Evolutionary conservation across 2,888 invertebrate genomes (phyloP).

Genomic region (Brachyopa scutellaris): DNA sequence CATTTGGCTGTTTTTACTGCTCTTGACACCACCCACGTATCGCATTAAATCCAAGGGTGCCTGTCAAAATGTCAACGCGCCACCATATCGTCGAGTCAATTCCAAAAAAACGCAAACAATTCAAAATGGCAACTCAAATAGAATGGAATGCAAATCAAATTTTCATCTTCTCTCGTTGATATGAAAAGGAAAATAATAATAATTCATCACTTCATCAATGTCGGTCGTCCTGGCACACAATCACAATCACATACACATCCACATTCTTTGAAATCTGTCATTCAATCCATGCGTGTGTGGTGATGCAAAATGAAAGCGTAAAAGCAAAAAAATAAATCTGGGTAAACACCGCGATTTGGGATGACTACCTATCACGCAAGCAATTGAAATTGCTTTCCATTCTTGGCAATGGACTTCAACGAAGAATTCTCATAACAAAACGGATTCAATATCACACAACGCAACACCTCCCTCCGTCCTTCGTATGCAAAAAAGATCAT

Average conservation of each 20-base stretch:
- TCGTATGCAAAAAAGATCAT: not conserved
- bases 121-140: conserved; percentile 22
- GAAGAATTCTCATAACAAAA: conserved; percentile 34
- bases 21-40: not conserved
- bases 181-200: conserved; percentile 6
- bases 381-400: conserved; percentile 27
- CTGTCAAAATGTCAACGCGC: not conserved
- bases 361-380: conserved; percentile 1
- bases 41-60: not conserved
- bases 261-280: conserved; percentile 17
- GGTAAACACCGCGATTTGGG: not conserved
- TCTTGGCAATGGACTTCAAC: not conserved
- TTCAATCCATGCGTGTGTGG: conserved; percentile 25
- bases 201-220: conserved; percentile 13
- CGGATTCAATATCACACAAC: conserved; percentile 17
- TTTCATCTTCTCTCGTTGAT: not conserved
- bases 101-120: not conserved
- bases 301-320: not conserved
- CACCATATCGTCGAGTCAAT: not conserved
- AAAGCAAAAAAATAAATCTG: not conserved
- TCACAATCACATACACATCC: not conserved
- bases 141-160: conserved; percentile 34
- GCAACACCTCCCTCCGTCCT: not conserved
- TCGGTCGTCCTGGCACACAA: not conserved
- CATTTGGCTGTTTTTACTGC: not conserved